phyloP scores from a whole-genome alignment of 2,888 invertebrate genomes.

The Imbricaverruca yamaguchii region DNA sequence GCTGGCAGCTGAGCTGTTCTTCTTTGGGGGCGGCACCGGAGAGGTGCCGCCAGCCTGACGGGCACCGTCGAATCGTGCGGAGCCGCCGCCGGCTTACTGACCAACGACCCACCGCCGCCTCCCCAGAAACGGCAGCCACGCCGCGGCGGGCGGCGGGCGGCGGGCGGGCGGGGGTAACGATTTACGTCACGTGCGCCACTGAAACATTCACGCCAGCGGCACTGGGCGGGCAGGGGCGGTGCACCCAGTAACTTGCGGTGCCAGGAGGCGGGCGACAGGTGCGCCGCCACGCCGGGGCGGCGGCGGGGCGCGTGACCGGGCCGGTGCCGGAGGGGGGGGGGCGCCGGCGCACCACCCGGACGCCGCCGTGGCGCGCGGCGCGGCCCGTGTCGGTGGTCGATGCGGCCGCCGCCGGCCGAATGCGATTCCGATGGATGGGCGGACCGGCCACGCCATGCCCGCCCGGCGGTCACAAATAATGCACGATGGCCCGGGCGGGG shows the following conservation, averaged over 20 bases:
- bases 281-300: no score
- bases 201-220: not conserved
- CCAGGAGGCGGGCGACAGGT: not conserved
- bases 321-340: no score
- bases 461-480: not conserved
- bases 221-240: slow-evolving; percentile 23
- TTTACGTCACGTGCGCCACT: not conserved
- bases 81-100: no score
- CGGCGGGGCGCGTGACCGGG: not conserved
- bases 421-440: not conserved
- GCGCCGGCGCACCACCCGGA: not conserved
- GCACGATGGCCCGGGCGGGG: not conserved
- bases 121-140: no score
- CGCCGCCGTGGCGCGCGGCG: not conserved
- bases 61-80: no score
- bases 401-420: not conserved
- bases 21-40: no score
- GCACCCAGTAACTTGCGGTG: not conserved
- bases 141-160: no score
- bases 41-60: no score
- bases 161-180: not conserved
- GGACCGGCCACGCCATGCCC: not conserved
- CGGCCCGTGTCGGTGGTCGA: not conserved
- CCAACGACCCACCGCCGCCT: no score
- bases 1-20: no score